Evolutionary conservation across 2,113 vertebrate species (phyloP).

Genomic region (Megaceryle maxima): DNA sequence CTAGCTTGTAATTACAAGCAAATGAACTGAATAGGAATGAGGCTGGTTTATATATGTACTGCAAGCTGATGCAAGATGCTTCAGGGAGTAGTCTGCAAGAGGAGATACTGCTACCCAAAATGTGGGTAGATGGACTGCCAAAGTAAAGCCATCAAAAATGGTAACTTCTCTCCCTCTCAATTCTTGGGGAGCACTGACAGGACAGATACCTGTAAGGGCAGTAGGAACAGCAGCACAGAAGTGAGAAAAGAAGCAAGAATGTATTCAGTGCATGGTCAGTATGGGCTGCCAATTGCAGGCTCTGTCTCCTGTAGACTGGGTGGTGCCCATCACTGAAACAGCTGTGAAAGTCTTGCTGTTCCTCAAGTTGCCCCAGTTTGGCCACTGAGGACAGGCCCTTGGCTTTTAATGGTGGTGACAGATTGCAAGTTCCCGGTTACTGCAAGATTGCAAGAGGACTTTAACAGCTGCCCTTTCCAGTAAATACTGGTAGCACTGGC

Average conservation of each 20-base stretch:
- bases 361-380: neutral
- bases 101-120: neutral
- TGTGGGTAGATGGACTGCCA: neutral
- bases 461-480: neutral
- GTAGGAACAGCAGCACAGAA: neutral
- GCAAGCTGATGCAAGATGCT: neutral
- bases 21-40: neutral
- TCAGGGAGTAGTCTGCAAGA: neutral
- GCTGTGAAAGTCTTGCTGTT: neutral
- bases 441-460: neutral
- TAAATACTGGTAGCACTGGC: neutral
- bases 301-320: neutral
- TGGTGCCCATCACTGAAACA: neutral
- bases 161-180: neutral
- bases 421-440: neutral
- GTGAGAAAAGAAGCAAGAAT: neutral
- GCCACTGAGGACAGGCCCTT: neutral
- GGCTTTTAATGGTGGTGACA: neutral
- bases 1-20: neutral
- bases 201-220: neutral
- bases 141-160: neutral
- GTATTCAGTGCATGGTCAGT: neutral
- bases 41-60: neutral
- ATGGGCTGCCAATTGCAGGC: neutral
- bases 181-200: neutral